A percentile compares a stretch with the other conserved stretches of the same genome.
Evolutionary conservation across 2,888 invertebrate species (phyloP).

Genomic region (Lycophotia porphyrea): DNA sequence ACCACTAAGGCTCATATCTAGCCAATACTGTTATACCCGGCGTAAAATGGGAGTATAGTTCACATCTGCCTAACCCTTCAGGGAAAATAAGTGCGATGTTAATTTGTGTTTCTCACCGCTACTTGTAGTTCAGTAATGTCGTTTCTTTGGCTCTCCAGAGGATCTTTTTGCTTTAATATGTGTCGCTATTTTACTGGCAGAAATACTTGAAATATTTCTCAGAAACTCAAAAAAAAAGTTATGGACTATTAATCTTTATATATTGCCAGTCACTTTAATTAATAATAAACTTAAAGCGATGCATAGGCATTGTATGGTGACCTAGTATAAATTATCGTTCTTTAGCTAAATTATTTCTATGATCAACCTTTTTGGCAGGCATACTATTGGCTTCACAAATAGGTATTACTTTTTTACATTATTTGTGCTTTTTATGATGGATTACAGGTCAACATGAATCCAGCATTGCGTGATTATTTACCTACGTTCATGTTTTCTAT

Average conservation of each 20-base stretch:
- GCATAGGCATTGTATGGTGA: background rate
- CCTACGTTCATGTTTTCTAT: constrained; percentile 28
- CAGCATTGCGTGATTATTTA: constrained; percentile 29
- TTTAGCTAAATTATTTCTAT: background rate
- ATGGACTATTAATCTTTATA: background rate
- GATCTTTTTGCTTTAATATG: background rate
- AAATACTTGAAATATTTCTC: background rate
- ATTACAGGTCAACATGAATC: constrained; percentile 27
- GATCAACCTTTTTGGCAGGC: background rate
- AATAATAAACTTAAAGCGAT: background rate
- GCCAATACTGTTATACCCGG: background rate
- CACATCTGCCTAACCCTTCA: background rate
- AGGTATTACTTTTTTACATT: background rate
- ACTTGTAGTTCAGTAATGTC: background rate
- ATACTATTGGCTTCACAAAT: background rate
- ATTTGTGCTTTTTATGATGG: constrained; percentile 1
- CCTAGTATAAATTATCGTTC: background rate
- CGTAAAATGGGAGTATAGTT: background rate
- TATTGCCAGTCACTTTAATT: background rate
- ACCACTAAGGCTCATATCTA: background rate
- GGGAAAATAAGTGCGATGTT: background rate
- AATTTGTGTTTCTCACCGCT: background rate
- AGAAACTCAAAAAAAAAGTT: background rate
- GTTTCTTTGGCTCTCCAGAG: background rate
- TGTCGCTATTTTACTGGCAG: background rate